Conservation (phyloP, 2,888 invertebrate genomes). For the Harmothoe impar region DNA sequence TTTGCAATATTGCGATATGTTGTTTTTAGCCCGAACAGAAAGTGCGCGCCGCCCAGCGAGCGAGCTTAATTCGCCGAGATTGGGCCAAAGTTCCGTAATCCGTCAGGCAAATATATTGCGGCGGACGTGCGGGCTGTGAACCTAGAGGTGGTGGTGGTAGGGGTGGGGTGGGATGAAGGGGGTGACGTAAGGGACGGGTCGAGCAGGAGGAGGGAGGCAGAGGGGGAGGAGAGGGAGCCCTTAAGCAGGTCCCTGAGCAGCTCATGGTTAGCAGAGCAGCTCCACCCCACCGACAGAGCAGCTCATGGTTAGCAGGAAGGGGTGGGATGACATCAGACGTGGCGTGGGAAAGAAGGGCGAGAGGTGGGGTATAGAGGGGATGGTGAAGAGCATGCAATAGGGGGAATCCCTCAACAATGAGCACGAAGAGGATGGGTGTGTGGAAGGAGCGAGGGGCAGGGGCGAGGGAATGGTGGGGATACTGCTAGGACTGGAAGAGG, state of each 20-base stretch:
- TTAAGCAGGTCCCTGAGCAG: too few relatives aligned
- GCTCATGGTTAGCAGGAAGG: too few relatives aligned
- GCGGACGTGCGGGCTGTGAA: constrained; percentile 51
- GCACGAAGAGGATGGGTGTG: background rate
- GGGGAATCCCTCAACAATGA: too few relatives aligned
- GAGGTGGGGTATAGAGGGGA: background rate
- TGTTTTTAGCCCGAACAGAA: constrained; percentile 58
- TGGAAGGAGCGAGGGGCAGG: background rate
- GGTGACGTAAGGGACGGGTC: background rate
- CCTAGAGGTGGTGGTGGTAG: background rate
- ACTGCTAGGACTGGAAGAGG: background rate
- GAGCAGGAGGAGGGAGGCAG: too few relatives aligned
- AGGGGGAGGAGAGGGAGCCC: too few relatives aligned
- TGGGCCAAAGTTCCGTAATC: constrained; percentile 59
- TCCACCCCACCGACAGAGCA: too few relatives aligned
- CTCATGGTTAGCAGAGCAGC: too few relatives aligned
- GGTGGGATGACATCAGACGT: constrained; percentile 2
- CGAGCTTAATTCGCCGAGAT: constrained; percentile 56
- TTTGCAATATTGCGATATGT: constrained; percentile 63
- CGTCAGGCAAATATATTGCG: constrained; percentile 59
- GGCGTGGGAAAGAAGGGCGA: background rate
- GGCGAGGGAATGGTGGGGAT: background rate
- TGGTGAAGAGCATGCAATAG: too few relatives aligned
- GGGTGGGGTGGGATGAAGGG: background rate
- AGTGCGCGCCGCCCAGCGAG: constrained; percentile 35